These are phyloP conservation scores for Pomacea maculata DNA, from an alignment of 1,140 invertebrate species.

Conservation along the genomic window DNA sequence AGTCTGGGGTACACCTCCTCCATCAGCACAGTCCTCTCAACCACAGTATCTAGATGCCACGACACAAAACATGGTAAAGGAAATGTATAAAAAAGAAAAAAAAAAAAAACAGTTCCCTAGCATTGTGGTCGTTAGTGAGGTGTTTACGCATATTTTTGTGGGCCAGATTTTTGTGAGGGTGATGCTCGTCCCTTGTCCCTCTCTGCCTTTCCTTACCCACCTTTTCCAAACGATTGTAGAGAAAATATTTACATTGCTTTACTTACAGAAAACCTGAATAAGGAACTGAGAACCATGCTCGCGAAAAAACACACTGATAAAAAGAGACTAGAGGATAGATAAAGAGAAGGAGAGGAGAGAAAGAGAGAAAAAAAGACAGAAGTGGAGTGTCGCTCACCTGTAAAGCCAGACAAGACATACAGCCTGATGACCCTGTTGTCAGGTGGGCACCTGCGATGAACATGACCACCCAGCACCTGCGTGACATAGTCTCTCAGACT, in stretches of 20 bases:
- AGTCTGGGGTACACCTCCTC: constrained; percentile 86
- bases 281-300: no score
- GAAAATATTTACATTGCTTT: no score
- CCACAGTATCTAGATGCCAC: constrained; percentile 47
- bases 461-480: constrained; percentile 48
- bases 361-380: not conserved
- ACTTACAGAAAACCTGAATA: no score
- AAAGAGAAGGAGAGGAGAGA: not conserved
- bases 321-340: no score
- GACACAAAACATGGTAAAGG: not conserved
- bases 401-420: constrained; percentile 51
- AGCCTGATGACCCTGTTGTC: constrained; percentile 44
- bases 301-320: no score
- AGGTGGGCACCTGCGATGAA: constrained; percentile 45
- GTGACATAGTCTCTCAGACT: constrained; percentile 36
- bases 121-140: not conserved
- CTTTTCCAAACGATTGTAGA: no score
- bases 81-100: no score
- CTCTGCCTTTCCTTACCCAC: no score
- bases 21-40: constrained; percentile 46
- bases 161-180: not conserved
- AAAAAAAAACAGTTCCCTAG: not conserved
- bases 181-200: no score
- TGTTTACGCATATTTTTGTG: not conserved
- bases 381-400: constrained; percentile 40